Percentiles rank a stretch among this genome's conserved stretches.
These are phyloP conservation scores for Sycobia sp. DNA, from an alignment of 1,140 invertebrate species.

Conservation along the genomic window DNA sequence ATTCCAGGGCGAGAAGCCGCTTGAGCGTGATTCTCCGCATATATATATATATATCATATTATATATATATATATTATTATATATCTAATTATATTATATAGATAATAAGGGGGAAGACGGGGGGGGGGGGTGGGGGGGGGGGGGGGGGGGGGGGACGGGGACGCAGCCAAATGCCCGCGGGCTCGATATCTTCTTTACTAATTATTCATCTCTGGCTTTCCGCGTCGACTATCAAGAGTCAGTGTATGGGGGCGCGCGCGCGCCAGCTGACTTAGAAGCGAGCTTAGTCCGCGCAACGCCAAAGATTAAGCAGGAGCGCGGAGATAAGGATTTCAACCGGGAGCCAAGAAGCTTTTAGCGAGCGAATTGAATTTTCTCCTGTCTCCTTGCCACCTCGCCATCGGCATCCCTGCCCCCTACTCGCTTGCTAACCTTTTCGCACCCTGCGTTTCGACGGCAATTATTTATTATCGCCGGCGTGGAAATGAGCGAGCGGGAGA, in stretches of 20 bases:
- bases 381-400: not conserved
- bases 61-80: no score
- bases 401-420: not conserved
- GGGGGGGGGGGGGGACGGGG: no score
- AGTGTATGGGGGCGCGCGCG: no score
- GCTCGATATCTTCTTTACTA: conserved; percentile 61
- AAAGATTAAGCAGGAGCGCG: conserved; percentile 9
- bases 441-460: not conserved
- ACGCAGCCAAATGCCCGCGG: conserved; percentile 51
- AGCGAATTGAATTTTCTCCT: conserved; percentile 30
- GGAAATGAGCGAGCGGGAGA: no score
- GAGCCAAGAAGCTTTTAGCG: conserved; percentile 25
- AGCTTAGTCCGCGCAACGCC: conserved; percentile 6
- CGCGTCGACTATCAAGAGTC: conserved; percentile 54
- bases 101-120: no score
- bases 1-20: conserved; percentile 19
- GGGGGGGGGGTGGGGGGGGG: no score
- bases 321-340: conserved; percentile 3
- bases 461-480: conserved; percentile 18
- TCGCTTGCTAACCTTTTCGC: conserved; percentile 8
- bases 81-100: no score
- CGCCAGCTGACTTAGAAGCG: no score
- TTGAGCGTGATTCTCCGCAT: not conserved
- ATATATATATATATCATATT: no score
- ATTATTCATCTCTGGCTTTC: conserved; percentile 55